Evolutionary conservation across 2,797 vertebrate genomes (phyloP).

Genomic region (Trachops cirrhosus): DNA sequence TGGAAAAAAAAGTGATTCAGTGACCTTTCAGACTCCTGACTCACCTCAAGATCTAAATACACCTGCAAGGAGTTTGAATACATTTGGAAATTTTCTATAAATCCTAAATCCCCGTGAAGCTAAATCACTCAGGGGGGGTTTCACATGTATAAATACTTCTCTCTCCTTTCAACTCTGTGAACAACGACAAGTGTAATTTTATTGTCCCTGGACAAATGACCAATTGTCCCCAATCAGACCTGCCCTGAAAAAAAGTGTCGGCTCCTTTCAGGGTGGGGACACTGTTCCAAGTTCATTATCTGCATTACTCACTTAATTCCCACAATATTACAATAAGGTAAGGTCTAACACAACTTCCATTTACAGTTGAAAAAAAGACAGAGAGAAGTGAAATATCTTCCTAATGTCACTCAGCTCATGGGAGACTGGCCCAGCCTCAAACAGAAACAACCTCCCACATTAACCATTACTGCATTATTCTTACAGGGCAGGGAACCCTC

Average conservation of each 20-base stretch:
- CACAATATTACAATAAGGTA: neutral
- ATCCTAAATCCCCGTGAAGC: neutral
- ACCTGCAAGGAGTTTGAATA: neutral
- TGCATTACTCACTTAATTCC: neutral
- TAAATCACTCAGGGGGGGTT: neutral
- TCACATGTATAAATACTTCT: neutral
- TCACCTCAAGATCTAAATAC: neutral
- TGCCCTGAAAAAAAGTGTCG: neutral
- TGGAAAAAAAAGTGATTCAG: neutral
- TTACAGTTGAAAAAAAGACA: slow-evolving; percentile 15
- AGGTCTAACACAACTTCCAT: neutral
- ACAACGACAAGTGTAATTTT: neutral
- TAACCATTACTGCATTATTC: neutral
- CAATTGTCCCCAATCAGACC: neutral
- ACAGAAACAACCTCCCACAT: neutral
- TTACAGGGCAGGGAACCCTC: neutral
- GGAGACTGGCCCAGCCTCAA: neutral
- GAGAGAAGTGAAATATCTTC: neutral
- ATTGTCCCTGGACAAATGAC: neutral
- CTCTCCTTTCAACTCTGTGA: neutral
- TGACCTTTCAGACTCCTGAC: neutral
- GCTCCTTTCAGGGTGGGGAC: neutral
- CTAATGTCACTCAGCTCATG: fast-evolving
- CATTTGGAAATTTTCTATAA: neutral
- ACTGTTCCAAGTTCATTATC: neutral